Evolutionary conservation across 2,888 invertebrate species (phyloP), one percentile per base, ranked within the genome.

Genomic region (Limenitis camilla): DNA sequence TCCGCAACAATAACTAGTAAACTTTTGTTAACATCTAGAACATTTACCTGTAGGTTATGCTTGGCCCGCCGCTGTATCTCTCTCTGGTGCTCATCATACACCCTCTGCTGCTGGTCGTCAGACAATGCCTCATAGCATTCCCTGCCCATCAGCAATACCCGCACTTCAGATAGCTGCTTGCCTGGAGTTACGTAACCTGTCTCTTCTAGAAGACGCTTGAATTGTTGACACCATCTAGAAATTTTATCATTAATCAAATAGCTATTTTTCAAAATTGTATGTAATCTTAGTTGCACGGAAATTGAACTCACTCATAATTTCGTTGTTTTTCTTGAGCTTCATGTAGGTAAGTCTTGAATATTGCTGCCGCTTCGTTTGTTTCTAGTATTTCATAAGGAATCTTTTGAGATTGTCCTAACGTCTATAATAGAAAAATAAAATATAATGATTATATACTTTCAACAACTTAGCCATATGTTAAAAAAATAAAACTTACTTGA

Each of bases 101-200:
- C 97, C 67, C 94, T 91, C 72, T 95, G 94, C 69, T 96, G 94
- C 73, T 98, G 97, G 52, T 93, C 92, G 67, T 96, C 96, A 0
- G 95, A 92, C 47, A 98, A 88, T 8, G 95, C 94, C 79, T 97
- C 97, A 77, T 96, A 98, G 72, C 97, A 97, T 77, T 97, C 97
- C 38, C 97, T 90, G 0, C 97, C 98, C 93, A 97, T 94, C 72
- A 98, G 94, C 53, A 97, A 88, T 4, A 97, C 95, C 47, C 95
- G 89, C 35, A 97, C 96, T 80, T 98, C 98, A 0, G 94, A 92
- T 60, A 98, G 82, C 66, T 94, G 93, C 81, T 97, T 97, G n/a
- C 98, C 98, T 1, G 97, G 96, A 0, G 96, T 97, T 31, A 98
- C 96, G 79, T 97, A 97, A 2, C 96, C 95, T 0, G 97, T 97